Evolutionary conservation across 2,113 vertebrate genomes (phyloP).

Genomic region (Phylloscopus whistleri): DNA sequence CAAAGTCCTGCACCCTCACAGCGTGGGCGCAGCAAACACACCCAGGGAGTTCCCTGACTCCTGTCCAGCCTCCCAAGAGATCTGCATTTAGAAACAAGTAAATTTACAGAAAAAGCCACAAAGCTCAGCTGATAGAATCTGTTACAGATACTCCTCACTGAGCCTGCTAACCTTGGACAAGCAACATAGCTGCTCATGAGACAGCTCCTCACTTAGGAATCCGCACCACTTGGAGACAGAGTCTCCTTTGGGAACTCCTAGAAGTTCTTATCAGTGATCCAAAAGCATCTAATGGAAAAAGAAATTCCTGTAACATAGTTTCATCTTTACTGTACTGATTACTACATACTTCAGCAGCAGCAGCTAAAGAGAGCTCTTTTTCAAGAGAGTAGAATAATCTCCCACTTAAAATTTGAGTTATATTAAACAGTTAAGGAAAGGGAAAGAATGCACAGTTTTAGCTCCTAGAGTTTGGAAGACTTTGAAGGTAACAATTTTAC

Average conservation of each 20-base stretch:
- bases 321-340: not conserved
- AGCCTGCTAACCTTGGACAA: not conserved
- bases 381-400: not conserved
- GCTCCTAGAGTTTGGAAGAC: not conserved
- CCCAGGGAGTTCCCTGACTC: not conserved
- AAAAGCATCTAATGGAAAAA: not conserved
- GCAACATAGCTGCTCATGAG: not conserved
- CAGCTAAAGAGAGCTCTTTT: not conserved
- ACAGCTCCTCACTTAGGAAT: not conserved
- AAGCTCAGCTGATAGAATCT: not conserved
- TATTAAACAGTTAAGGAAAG: not conserved
- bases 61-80: not conserved
- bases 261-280: not conserved
- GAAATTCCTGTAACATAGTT: not conserved
- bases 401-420: not conserved
- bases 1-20: not conserved
- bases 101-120: not conserved
- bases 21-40: not conserved
- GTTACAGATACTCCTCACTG: not conserved
- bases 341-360: not conserved
- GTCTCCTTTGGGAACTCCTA: not conserved
- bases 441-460: not conserved
- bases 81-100: not conserved
- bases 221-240: not conserved
- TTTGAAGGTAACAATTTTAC: not conserved